A percentile compares a stretch with the other conserved stretches of the same genome.
phyloP scores from a whole-genome alignment of 2,113 vertebrate genomes.

The Nothocercus julius region DNA sequence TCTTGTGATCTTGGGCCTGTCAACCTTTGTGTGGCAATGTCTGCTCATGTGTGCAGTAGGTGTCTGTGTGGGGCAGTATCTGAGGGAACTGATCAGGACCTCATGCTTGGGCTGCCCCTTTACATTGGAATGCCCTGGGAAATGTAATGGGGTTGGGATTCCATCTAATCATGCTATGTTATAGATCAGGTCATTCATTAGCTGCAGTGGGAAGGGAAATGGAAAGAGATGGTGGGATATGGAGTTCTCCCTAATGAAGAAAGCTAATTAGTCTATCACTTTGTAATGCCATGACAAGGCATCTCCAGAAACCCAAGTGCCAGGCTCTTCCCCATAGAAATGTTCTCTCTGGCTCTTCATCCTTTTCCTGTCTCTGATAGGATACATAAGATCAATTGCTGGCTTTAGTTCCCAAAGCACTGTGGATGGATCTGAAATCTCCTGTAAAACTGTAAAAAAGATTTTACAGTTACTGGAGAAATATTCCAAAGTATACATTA shows the following conservation, averaged over 20 bases:
- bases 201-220: neutral
- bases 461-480: neutral
- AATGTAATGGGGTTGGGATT: neutral
- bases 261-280: neutral
- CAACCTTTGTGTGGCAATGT: neutral
- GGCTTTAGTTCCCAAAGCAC: neutral
- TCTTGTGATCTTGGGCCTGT: accelerated
- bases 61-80: neutral
- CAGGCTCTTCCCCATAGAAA: neutral
- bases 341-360: neutral
- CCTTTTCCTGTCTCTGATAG: neutral
- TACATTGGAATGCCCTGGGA: neutral
- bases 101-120: neutral
- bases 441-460: no score
- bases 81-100: accelerated
- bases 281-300: neutral
- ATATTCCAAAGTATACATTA: neutral
- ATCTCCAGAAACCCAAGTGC: neutral
- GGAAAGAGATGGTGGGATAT: neutral
- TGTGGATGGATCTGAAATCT: neutral
- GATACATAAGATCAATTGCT: neutral
- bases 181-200: neutral
- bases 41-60: neutral
- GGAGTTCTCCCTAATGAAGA: neutral
- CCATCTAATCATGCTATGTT: neutral